phyloP scores from a whole-genome alignment of 2,113 vertebrate species.

The Meleagris gallopavo region DNA sequence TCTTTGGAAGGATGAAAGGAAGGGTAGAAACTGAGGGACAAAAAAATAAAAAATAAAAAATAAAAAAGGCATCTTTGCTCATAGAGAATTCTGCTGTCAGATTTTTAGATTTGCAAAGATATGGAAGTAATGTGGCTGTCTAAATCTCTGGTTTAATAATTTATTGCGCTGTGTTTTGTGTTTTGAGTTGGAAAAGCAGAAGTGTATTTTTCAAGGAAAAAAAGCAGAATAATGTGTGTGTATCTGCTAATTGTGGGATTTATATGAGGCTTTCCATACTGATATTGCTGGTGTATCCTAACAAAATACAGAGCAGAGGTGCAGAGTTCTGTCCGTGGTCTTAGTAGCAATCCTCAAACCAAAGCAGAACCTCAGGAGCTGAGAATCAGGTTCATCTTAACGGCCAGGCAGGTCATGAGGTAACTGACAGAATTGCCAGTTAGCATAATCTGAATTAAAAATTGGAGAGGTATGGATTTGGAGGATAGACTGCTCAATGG shows the following conservation, averaged over 20 bases:
- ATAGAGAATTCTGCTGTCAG: neutral
- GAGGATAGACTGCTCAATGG: no score
- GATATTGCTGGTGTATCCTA: neutral
- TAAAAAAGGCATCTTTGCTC: neutral
- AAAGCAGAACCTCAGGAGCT: neutral
- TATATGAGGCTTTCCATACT: rapidly evolving
- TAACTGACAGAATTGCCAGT: neutral
- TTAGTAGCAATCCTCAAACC: neutral
- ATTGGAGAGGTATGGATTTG: no score
- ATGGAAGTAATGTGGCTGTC: neutral
- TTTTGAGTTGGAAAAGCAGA: neutral
- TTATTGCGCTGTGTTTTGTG: neutral
- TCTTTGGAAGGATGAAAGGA: neutral
- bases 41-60: neutral
- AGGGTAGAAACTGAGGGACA: neutral
- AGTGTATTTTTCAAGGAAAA: neutral
- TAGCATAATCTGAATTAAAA: neutral
- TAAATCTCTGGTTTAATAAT: neutral
- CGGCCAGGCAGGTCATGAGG: rapidly evolving
- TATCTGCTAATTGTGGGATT: neutral
- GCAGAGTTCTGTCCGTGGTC: neutral
- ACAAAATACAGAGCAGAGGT: neutral
- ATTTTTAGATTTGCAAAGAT: neutral
- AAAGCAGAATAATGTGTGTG: neutral
- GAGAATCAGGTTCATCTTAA: neutral